These are phyloP conservation scores for Deilephila porcellus DNA, from an alignment of 2,888 invertebrate genomes.

Conservation along the genomic window DNA sequence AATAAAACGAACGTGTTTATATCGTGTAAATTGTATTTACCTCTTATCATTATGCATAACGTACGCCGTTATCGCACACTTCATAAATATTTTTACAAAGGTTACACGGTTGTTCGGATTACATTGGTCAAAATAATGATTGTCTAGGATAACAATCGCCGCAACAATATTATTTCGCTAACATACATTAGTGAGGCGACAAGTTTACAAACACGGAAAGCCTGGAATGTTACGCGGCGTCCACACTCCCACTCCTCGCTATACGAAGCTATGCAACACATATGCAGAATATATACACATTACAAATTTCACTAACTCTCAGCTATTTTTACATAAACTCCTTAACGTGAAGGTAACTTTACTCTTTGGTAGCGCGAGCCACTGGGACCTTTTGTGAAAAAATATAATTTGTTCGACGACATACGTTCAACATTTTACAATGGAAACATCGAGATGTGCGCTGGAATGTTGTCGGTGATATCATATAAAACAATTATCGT, in stretches of 20 bases:
- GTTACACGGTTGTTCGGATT: slow-evolving; percentile 80
- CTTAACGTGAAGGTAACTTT: slow-evolving; percentile 81
- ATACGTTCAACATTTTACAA: slow-evolving; percentile 2
- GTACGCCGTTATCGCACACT: slow-evolving; percentile 73
- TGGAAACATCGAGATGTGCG: slow-evolving; percentile 45
- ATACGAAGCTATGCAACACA: slow-evolving; percentile 74
- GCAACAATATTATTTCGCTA: slow-evolving; percentile 35
- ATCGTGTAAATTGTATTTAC: slow-evolving; percentile 85
- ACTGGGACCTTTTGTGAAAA: slow-evolving; percentile 61
- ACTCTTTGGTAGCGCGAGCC: slow-evolving; percentile 83
- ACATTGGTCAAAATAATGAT: slow-evolving; percentile 82
- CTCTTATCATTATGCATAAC: slow-evolving; percentile 80
- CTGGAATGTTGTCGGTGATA: slow-evolving; percentile 68
- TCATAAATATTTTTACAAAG: slow-evolving; percentile 82
- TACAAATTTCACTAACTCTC: slow-evolving; percentile 67
- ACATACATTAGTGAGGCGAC: slow-evolving; percentile 53
- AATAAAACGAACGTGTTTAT: slow-evolving; percentile 66
- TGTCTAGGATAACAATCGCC: slow-evolving; percentile 67
- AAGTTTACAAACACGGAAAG: slow-evolving; percentile 62
- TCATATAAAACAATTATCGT: slow-evolving; percentile 68
- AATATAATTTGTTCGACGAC: slow-evolving; percentile 46
- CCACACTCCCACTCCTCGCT: slow-evolving; percentile 46
- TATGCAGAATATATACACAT: slow-evolving; percentile 76
- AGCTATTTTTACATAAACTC: slow-evolving; percentile 69
- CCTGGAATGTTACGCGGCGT: slow-evolving; percentile 71